Percentiles rank a stretch among this genome's conserved stretches.
Conservation (phyloP, 2,113 vertebrate genomes). For the Alligator sinensis region DNA sequence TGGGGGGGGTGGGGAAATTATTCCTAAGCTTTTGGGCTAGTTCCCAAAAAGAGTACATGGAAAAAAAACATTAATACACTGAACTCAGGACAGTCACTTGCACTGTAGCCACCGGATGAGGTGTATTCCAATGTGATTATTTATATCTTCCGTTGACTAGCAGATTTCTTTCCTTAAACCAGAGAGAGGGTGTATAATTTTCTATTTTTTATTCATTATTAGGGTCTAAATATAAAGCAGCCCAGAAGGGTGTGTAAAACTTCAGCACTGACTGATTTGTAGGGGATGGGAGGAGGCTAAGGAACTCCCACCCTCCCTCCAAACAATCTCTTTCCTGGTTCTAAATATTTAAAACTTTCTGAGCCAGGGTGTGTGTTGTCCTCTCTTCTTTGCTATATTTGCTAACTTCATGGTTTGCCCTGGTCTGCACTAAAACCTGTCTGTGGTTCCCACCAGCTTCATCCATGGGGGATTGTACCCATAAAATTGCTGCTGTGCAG, state of each 20-base stretch:
- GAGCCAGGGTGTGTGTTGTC: conserved; percentile 23
- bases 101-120: conserved; percentile 21
- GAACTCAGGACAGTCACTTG: not conserved
- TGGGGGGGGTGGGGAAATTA: conserved; percentile 35
- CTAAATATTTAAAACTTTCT: not conserved
- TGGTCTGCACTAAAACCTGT: not conserved
- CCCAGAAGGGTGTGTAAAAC: conserved; percentile 36
- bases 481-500: not conserved
- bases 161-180: conserved; percentile 50
- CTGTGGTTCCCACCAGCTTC: not conserved
- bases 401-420: not conserved
- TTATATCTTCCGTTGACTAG: conserved; percentile 62
- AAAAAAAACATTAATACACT: conserved; percentile 8
- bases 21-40: not conserved
- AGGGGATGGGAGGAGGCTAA: conserved; percentile 47
- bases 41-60: not conserved
- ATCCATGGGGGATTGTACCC: not conserved
- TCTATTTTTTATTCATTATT: conserved; percentile 69
- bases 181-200: conserved; percentile 43
- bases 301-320: not conserved
- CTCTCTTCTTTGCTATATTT: not conserved
- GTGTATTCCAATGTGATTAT: conserved; percentile 33
- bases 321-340: not conserved
- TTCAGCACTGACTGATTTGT: conserved; percentile 60
- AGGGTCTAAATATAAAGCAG: conserved; percentile 68